Base-by-base conservation (phyloP, 2,797 vertebrate genomes). In the Antrozous pallidus region DNA sequence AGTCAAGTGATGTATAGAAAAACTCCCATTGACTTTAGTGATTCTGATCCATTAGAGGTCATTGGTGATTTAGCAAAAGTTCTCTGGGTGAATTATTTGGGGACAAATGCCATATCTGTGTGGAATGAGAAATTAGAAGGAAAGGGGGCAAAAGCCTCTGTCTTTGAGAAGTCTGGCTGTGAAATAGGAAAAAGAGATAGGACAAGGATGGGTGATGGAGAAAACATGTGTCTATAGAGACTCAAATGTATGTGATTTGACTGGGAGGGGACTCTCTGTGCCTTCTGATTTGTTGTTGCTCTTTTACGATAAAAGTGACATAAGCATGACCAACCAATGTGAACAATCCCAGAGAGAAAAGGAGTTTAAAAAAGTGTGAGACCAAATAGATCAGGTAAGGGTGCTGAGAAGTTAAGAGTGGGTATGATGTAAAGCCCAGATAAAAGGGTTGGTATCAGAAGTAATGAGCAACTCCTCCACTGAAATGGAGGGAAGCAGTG, bases 1-100 rank as follows among this genome's bases (percentile, higher is more conserved):
- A 13, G 9, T 38, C 80, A 61, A 7, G 14, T 63, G 18, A 31
- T 33, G 2, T 11, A 28, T 24, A 42, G 51, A 78, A 51, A 38
- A 45, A 2, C 8, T 10, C 18, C 54, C 20, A 11, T 5, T 7
- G 11, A 31, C 2, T 0, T 69, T 0, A 7, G 36, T 75, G 51
- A 65, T 40, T 79, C 33, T 61, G 45, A 3, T 56, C 22, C 4
- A 16, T 33, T 33, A 1, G 61, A 82, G 28, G 28, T 58, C 79
- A n/a, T 13, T n/a, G 14, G n/a, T 58, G 40, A 54, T 38, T 81
- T 63, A 56, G 58, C 28, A 14, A 42, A 92, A 61, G 38, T 33
- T 58, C 17, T 36, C 9, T 71, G 26, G 26, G 5, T 38, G 28
- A 10, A 49, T 75, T 80, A 31, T 40, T 63, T 77, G 51, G 54